phyloP scores from a whole-genome alignment of 2,888 invertebrate genomes.

The Leucozona laternaria region DNA sequence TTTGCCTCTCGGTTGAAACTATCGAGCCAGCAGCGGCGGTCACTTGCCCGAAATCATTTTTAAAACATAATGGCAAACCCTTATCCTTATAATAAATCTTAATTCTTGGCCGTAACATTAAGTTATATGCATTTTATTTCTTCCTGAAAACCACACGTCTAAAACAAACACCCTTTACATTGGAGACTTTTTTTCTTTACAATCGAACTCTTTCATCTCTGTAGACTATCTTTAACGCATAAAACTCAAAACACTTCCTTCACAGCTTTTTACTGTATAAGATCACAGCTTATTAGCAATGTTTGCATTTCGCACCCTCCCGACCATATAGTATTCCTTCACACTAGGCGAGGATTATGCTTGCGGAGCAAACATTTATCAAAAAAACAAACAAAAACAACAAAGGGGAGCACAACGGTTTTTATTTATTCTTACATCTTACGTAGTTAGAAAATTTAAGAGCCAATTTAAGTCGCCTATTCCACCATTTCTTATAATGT shows the following conservation, averaged over 20 bases:
- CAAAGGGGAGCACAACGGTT: slow-evolving; percentile 21
- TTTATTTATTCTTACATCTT: slow-evolving; percentile 7
- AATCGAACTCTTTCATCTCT: neutral
- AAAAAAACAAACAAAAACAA: slow-evolving; percentile 28
- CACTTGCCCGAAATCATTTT: no score
- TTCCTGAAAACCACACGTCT: no score
- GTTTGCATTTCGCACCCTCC: slow-evolving; percentile 57
- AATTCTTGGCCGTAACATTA: no score
- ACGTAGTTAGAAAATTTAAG: slow-evolving; percentile 43
- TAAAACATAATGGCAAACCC: no score
- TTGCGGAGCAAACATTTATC: slow-evolving; percentile 61
- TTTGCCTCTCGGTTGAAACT: no score
- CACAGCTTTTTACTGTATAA: neutral
- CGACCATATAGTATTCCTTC: slow-evolving; percentile 9
- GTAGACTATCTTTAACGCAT: neutral
- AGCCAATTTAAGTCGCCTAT: slow-evolving; percentile 57
- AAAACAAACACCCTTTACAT: no score
- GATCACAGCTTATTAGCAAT: slow-evolving; percentile 36
- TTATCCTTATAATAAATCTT: no score
- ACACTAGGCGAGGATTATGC: slow-evolving; percentile 20
- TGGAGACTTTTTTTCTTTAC: no score
- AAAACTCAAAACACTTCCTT: neutral
- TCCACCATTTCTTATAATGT: slow-evolving; percentile 13
- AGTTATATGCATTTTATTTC: no score
- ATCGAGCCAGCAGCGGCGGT: no score